Percentiles rank a stretch among this genome's conserved stretches.
These are phyloP conservation scores for Craterocephalus amniculus DNA, from an alignment of 2,797 vertebrate genomes.

Conservation along the genomic window DNA sequence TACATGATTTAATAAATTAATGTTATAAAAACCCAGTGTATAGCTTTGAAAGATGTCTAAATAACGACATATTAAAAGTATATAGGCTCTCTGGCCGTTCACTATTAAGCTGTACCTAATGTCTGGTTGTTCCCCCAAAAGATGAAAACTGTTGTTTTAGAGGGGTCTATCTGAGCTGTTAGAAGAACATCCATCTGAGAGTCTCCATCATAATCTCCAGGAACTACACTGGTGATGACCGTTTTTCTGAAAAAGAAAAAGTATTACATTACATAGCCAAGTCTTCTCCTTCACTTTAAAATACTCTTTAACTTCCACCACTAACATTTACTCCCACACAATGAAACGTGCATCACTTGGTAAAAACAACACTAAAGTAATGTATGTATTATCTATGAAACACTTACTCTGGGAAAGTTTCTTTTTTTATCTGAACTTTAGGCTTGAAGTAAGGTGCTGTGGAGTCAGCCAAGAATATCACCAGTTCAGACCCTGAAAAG, in stretches of 20 bases:
- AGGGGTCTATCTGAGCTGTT: conserved; percentile 74
- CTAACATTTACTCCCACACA: not conserved
- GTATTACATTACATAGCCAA: not conserved
- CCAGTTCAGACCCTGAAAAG: conserved; percentile 88
- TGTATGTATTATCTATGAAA: not conserved
- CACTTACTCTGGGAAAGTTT: conserved; percentile 84
- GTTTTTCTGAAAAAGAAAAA: conserved; percentile 74
- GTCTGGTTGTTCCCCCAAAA: conserved; percentile 97
- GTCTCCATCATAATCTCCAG: conserved; percentile 98
- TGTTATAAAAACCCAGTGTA: not conserved
- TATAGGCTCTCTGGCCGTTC: not conserved
- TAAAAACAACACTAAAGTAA: not conserved
- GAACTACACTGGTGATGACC: conserved; percentile 91
- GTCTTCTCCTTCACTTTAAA: not conserved
- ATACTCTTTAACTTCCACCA: not conserved
- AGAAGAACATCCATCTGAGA: conserved; percentile 98
- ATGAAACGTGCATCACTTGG: too few species aligned
- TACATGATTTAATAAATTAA: too few species aligned
- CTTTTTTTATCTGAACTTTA: conserved; percentile 82
- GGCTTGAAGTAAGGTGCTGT: conserved; percentile 95
- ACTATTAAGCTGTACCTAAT: conserved; percentile 80
- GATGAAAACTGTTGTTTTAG: conserved; percentile 75
- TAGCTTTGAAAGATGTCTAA: too few species aligned
- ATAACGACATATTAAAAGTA: not conserved
- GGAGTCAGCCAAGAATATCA: conserved; percentile 93